phyloP scores from a whole-genome alignment of 64 coral and sea anemone species.

The Hydrozoanthus tunicans region DNA sequence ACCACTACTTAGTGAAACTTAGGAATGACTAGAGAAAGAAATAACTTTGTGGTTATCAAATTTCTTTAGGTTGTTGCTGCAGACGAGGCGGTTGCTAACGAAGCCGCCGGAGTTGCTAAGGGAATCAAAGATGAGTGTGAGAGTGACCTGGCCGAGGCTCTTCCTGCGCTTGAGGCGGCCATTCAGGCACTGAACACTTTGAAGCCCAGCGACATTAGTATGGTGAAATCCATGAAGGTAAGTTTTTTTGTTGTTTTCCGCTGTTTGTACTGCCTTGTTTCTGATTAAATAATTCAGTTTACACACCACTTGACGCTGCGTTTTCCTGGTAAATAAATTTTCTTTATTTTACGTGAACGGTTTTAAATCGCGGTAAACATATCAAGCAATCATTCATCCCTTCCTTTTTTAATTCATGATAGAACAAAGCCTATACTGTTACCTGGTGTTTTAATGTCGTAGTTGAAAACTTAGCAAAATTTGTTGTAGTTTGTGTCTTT shows the following conservation, averaged over 20 bases:
- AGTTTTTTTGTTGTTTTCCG: not conserved
- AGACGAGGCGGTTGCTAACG: slow-evolving; percentile 97
- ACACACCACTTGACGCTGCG: no score
- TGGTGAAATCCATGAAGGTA: slow-evolving; percentile 99
- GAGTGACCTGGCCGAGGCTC: slow-evolving; percentile 94
- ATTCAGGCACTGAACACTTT: slow-evolving; percentile 94
- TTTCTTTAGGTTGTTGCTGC: slow-evolving; percentile 86
- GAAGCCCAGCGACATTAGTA: slow-evolving; percentile 98
- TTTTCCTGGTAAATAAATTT: no score
- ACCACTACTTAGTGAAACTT: not conserved
- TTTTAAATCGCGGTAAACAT: no score
- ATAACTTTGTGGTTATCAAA: not conserved
- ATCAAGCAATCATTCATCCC: no score
- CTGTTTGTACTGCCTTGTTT: not conserved
- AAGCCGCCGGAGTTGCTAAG: slow-evolving; percentile 95
- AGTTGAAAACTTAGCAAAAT: no score
- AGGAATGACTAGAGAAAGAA: not conserved
- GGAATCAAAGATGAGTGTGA: slow-evolving; percentile 99
- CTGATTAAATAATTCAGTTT: not conserved
- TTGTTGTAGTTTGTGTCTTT: no score
- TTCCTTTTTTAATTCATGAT: no score
- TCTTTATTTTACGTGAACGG: no score
- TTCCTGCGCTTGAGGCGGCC: slow-evolving; percentile 93
- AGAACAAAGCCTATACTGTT: no score
- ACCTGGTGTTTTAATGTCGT: no score